Evolutionary conservation across 30 jellyfish, hydroid and myxozoan genomes (phyloP).

Genomic region (Cassiopea xamachana): DNA sequence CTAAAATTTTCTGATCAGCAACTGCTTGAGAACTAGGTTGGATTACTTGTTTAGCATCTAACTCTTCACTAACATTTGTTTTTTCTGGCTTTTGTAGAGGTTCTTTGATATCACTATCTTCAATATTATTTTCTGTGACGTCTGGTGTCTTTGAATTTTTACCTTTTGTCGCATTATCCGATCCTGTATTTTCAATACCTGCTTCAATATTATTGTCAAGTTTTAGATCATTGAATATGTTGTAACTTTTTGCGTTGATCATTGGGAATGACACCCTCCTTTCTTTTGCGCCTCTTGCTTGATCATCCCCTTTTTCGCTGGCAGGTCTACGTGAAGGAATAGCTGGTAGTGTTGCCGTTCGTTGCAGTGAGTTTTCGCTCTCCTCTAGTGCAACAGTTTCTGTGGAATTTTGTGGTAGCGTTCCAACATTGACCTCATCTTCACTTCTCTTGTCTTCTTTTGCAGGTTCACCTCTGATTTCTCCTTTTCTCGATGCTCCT

Average conservation of each 20-base stretch:
- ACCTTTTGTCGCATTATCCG: neutral
- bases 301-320: neutral
- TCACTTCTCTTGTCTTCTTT: neutral
- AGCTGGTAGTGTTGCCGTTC: slow-evolving; percentile 22
- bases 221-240: neutral
- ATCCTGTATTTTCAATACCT: neutral
- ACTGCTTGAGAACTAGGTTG: neutral
- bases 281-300: neutral
- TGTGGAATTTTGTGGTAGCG: neutral
- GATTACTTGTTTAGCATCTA: slow-evolving; percentile 21
- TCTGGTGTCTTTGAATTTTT: neutral
- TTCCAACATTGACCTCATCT: neutral
- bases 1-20: neutral
- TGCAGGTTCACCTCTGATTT: neutral
- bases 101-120: neutral
- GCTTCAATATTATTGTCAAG: neutral
- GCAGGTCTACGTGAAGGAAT: neutral
- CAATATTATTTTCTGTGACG: neutral
- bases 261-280: slow-evolving; percentile 31
- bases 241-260: neutral
- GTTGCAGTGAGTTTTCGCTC: neutral
- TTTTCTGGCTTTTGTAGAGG: neutral
- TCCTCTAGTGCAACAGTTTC: neutral
- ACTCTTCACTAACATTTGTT: slow-evolving; percentile 12
- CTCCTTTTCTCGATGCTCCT: neutral